Evolutionary conservation across 2,113 vertebrate genomes (phyloP).

Genomic region (Perca schrenkii): DNA sequence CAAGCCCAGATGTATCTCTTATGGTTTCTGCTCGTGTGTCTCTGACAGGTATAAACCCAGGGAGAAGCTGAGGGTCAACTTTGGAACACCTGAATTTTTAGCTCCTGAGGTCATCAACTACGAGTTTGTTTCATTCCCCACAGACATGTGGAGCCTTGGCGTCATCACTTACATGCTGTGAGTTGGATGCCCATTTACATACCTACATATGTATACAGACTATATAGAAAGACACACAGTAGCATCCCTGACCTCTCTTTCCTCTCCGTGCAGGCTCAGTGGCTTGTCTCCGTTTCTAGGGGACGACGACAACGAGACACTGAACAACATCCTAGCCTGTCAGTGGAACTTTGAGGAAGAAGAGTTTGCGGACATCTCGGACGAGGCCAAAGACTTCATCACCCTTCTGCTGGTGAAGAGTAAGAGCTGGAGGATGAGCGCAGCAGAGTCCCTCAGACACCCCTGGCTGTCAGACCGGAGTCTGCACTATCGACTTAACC

Average conservation of each 20-base stretch:
- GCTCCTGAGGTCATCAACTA: conserved; percentile 98
- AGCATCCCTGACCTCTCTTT: not conserved
- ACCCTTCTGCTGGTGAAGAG: conserved; percentile 95
- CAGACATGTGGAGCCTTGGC: conserved; percentile 98
- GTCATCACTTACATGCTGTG: conserved; percentile 98
- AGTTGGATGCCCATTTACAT: conserved; percentile 68
- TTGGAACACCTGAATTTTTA: conserved; percentile 97
- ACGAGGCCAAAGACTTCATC: conserved; percentile 96
- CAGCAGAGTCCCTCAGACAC: conserved; percentile 92
- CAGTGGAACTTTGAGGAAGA: conserved; percentile 95
- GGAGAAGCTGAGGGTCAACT: conserved; percentile 96
- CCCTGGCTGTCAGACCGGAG: conserved; percentile 92
- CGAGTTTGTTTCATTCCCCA: conserved; percentile 97
- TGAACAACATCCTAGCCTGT: conserved; percentile 96
- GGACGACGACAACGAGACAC: conserved; percentile 94
- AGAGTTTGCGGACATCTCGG: conserved; percentile 91
- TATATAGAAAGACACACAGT: not conserved
- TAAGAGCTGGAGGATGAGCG: conserved; percentile 98
- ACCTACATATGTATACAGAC: not conserved
- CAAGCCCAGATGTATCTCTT: not conserved
- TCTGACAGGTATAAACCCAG: conserved; percentile 92
- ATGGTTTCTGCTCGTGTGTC: not conserved
- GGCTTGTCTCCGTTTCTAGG: conserved; percentile 97
- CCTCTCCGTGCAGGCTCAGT: conserved; percentile 86
- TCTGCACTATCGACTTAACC: conserved; percentile 88